phyloP scores from a whole-genome alignment of 2,113 vertebrate species.

The Nothocercus julius region DNA sequence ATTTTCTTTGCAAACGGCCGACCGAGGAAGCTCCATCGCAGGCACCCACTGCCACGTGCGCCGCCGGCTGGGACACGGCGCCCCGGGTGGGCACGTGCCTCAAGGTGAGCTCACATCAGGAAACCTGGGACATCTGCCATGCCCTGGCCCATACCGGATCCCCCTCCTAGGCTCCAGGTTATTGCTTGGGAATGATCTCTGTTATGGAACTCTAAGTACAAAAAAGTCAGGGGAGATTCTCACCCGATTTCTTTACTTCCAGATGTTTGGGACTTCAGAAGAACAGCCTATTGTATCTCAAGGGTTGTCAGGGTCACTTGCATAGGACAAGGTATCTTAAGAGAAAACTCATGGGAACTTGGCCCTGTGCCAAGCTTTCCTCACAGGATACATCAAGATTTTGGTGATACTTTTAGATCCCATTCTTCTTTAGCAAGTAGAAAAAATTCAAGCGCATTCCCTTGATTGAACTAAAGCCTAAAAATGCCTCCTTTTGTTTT shows the following conservation, averaged over 20 bases:
- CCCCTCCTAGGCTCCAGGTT: neutral
- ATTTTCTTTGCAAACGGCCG: conserved; percentile 88
- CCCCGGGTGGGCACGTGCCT: conserved; percentile 70
- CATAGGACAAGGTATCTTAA: neutral
- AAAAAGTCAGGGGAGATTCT: neutral
- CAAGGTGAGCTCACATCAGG: conserved; percentile 74
- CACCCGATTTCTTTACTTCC: neutral
- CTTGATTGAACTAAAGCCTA: neutral
- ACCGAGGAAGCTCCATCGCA: conserved; percentile 77
- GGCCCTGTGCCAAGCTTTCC: rapidly evolving
- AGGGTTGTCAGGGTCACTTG: neutral
- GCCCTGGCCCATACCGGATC: too few relatives aligned
- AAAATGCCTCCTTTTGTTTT: neutral
- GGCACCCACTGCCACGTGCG: conserved; percentile 70
- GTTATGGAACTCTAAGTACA: neutral
- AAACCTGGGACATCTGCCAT: neutral
- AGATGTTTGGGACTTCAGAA: neutral
- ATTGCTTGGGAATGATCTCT: neutral
- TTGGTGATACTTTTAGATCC: neutral
- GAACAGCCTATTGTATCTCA: neutral
- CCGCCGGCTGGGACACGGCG: conserved; percentile 74
- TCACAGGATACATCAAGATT: neutral
- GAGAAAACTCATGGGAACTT: neutral
- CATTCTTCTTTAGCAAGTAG: neutral
- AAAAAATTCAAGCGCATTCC: neutral